Evolutionary conservation across 2,888 invertebrate genomes (phyloP).

Genomic region (Philhelius pedissequus): DNA sequence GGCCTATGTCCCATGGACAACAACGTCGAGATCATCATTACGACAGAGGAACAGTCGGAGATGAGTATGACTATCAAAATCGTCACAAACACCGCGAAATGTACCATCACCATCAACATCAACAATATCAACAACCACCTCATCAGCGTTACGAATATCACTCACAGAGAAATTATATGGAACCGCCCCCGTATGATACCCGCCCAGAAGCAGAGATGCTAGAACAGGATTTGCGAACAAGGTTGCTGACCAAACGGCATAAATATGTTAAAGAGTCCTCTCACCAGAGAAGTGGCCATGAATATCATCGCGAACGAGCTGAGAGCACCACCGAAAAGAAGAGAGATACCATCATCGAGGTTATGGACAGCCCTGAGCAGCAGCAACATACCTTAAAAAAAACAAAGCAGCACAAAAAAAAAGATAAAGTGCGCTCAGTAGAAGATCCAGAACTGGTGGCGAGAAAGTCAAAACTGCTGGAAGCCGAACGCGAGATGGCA

Average conservation of each 20-base stretch:
- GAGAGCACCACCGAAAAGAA: slow-evolving; percentile 55
- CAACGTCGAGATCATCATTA: slow-evolving; percentile 69
- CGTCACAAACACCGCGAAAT: slow-evolving; percentile 63
- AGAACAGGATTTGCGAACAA: slow-evolving; percentile 87
- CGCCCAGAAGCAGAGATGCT: slow-evolving; percentile 81
- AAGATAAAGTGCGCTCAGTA: slow-evolving; percentile 71
- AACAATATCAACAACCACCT: slow-evolving; percentile 64
- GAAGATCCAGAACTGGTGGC: slow-evolving; percentile 80
- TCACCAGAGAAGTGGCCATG: slow-evolving; percentile 69
- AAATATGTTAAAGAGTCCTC: slow-evolving; percentile 82
- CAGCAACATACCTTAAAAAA: slow-evolving; percentile 69
- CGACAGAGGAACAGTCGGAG: slow-evolving; percentile 28
- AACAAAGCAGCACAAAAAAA: slow-evolving; percentile 73
- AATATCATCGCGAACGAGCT: slow-evolving; percentile 70
- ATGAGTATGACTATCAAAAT: slow-evolving; percentile 69
- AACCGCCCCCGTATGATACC: slow-evolving; percentile 49
- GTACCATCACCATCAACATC: slow-evolving; percentile 61
- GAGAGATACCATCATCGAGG: slow-evolving; percentile 77
- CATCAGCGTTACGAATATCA: slow-evolving; percentile 71
- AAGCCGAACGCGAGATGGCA: slow-evolving; percentile 88
- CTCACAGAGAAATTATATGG: slow-evolving; percentile 64
- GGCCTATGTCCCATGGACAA: slow-evolving; percentile 57
- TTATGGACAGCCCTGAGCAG: slow-evolving; percentile 78
- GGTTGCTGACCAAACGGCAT: slow-evolving; percentile 85
- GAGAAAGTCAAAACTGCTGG: slow-evolving; percentile 84